Percentiles rank a stretch among this genome's conserved stretches.
Evolutionary conservation across 2,113 vertebrate genomes (phyloP).

Genomic region (Antechinus stuartii): DNA sequence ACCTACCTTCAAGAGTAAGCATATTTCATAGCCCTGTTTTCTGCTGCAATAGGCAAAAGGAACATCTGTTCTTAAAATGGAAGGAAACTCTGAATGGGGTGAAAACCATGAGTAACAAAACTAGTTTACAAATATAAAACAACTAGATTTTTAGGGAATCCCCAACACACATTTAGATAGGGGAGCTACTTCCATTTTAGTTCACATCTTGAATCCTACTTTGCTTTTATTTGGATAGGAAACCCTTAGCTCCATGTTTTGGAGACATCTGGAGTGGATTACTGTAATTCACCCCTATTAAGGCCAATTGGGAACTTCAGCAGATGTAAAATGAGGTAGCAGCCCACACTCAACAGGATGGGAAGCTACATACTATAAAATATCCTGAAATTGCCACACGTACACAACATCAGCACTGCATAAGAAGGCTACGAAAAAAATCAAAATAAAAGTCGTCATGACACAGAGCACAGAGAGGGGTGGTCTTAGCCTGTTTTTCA

Average conservation of each 20-base stretch:
- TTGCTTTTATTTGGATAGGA: neutral
- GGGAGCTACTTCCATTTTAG: neutral
- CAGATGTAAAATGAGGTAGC: neutral
- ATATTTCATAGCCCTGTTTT: neutral
- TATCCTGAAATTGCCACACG: neutral
- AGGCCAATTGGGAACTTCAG: neutral
- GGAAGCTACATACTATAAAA: neutral
- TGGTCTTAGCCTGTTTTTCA: neutral
- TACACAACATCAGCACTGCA: neutral
- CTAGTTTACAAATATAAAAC: neutral
- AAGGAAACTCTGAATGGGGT: neutral
- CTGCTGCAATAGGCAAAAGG: neutral
- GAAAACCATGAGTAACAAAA: neutral
- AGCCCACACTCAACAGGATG: constrained; percentile 2
- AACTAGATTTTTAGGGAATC: neutral
- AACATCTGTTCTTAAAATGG: neutral
- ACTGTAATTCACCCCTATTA: neutral
- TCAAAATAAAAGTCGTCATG: neutral
- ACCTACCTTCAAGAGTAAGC: neutral
- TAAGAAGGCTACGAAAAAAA: neutral
- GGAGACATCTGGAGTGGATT: constrained; percentile 6
- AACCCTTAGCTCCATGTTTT: neutral
- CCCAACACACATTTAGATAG: neutral
- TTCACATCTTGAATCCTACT: neutral
- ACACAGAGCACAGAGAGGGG: neutral